Conservation (phyloP, 1,140 invertebrate genomes). For the Hylaeus anthracinus region DNA sequence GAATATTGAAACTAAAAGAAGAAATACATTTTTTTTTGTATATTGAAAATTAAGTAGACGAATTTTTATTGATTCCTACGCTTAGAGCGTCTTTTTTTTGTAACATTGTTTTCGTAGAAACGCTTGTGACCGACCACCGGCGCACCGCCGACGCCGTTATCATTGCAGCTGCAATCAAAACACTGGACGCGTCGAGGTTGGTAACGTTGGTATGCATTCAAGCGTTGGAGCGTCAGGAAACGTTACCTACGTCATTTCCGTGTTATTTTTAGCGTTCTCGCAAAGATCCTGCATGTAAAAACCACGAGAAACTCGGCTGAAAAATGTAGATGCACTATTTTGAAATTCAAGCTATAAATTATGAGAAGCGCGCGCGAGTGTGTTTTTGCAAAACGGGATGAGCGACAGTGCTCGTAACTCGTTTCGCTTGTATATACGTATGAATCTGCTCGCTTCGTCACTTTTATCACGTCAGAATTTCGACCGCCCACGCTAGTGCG, state of each 20-base stretch:
- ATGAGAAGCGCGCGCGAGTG: not conserved
- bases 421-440: constrained; percentile 1
- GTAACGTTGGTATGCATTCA: too few species aligned
- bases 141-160: not conserved
- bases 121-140: too few species aligned
- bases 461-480: constrained; percentile 33
- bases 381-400: constrained; percentile 5
- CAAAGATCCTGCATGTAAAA: not conserved
- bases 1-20: too few species aligned
- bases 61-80: too few species aligned
- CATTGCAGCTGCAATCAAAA: not conserved
- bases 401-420: constrained; percentile 5
- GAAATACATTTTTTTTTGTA: too few species aligned
- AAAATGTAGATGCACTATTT: constrained; percentile 1
- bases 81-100: too few species aligned
- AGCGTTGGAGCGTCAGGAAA: too few species aligned
- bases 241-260: not conserved
- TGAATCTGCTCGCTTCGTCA: not conserved
- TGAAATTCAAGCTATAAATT: constrained; percentile 26
- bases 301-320: too few species aligned
- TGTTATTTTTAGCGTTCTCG: not conserved
- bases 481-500: too few species aligned
- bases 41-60: too few species aligned
- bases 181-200: too few species aligned
- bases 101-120: too few species aligned